These are phyloP conservation scores for Isotomurus palustris DNA, from an alignment of 2,888 invertebrate genomes.

Conservation along the genomic window DNA sequence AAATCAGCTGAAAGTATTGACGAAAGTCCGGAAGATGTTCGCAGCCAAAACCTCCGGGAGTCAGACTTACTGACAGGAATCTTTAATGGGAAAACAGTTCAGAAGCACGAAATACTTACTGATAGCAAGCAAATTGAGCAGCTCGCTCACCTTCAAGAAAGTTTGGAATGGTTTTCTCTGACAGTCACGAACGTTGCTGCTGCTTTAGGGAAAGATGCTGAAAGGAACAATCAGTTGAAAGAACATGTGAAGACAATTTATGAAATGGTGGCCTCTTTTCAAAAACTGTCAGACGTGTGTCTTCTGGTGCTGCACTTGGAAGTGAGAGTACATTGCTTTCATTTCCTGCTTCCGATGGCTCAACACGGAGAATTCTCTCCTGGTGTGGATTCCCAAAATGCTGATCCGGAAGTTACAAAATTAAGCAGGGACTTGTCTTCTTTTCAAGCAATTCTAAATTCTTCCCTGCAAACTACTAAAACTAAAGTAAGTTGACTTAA, in stretches of 20 bases:
- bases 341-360: conserved; percentile 69
- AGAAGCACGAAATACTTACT: conserved; percentile 76
- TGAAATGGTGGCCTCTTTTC: conserved; percentile 70
- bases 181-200: conserved; percentile 29
- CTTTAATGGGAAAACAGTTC: conserved; percentile 79
- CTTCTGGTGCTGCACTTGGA: conserved; percentile 87
- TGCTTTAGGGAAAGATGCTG: conserved; percentile 7
- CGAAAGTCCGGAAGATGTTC: conserved; percentile 73
- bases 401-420: conserved; percentile 69
- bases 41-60: conserved; percentile 76
- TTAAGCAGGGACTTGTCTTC: conserved; percentile 71
- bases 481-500: conserved; percentile 60
- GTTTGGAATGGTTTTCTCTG: conserved; percentile 78
- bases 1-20: conserved; percentile 55
- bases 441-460: conserved; percentile 71
- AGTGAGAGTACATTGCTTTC: conserved; percentile 92
- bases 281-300: conserved; percentile 85
- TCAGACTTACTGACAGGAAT: conserved; percentile 90
- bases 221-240: conserved; percentile 16
- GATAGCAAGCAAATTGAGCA: conserved; percentile 77
- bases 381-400: conserved; percentile 69
- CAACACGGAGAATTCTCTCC: conserved; percentile 50
- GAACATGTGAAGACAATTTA: conserved; percentile 15
- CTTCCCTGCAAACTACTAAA: conserved; percentile 70
- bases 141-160: conserved; percentile 84